phyloP scores from a whole-genome alignment of 2,888 invertebrate genomes.

The Digitonthophagus gazella region DNA sequence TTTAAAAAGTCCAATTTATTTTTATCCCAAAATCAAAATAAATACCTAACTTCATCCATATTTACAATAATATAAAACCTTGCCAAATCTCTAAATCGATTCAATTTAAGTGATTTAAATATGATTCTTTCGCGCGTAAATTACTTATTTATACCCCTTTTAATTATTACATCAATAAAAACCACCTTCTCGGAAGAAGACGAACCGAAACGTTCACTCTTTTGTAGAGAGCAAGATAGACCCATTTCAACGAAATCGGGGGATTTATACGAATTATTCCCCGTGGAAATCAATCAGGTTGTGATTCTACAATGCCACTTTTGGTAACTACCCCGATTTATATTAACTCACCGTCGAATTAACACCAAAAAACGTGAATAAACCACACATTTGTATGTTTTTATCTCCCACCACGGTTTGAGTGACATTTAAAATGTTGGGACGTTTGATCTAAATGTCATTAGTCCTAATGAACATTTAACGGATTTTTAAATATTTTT shows the following conservation, averaged over 20 bases:
- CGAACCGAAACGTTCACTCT: conserved; percentile 38
- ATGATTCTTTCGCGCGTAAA: background rate
- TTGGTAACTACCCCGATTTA: conserved; percentile 46
- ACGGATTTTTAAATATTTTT: conserved; percentile 25
- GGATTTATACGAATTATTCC: conserved; percentile 53
- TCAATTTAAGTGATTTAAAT: background rate
- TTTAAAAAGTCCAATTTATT: background rate
- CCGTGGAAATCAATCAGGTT: conserved; percentile 48
- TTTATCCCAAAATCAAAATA: background rate
- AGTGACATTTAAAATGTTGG: background rate
- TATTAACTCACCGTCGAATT: background rate
- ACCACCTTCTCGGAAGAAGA: conserved; percentile 17
- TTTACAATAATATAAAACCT: background rate
- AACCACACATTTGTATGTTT: conserved; percentile 12
- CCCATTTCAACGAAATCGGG: conserved; percentile 50
- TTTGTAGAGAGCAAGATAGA: conserved; percentile 52
- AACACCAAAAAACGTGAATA: conserved; percentile 5
- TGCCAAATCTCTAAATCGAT: background rate
- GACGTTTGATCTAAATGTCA: background rate
- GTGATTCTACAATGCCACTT: conserved; percentile 54
- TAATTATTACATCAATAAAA: background rate
- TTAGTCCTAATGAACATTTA: conserved; percentile 12
- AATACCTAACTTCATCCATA: background rate
- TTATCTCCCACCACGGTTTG: conserved; percentile 12
- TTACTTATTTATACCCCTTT: background rate